Conservation (phyloP, 2,113 vertebrate genomes). For the Electrona antarctica region DNA sequence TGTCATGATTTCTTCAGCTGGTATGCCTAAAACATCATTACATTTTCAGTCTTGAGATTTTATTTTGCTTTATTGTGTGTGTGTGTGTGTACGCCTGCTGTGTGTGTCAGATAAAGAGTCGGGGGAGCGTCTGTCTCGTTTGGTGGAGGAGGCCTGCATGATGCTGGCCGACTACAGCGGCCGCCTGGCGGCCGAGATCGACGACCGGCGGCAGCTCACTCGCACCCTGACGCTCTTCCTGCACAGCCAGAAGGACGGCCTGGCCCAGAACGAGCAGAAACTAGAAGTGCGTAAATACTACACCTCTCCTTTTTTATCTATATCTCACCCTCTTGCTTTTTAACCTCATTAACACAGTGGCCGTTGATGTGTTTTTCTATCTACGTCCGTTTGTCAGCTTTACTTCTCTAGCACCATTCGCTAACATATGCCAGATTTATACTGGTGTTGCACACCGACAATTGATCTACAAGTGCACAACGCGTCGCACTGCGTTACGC, state of each 20-base stretch:
- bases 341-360: neutral
- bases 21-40: no score
- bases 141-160: slow-evolving; percentile 96
- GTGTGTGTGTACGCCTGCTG: slow-evolving; percentile 70
- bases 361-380: slow-evolving; percentile 7
- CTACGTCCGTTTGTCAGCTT: slow-evolving; percentile 10
- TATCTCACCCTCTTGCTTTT: neutral
- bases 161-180: slow-evolving; percentile 98
- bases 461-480: neutral
- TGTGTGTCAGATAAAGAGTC: slow-evolving; percentile 76
- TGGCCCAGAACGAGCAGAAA: slow-evolving; percentile 97
- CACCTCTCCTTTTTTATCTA: slow-evolving; percentile 49
- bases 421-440: neutral
- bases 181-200: slow-evolving; percentile 96
- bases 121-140: slow-evolving; percentile 74
- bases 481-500: neutral
- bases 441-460: no score
- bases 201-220: slow-evolving; percentile 95
- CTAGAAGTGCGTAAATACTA: slow-evolving; percentile 94
- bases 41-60: no score
- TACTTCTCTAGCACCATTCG: neutral
- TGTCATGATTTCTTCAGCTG: no score
- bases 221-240: slow-evolving; percentile 92
- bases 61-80: slow-evolving; percentile 39
- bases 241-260: slow-evolving; percentile 94